Evolutionary conservation across 2,113 vertebrate genomes (phyloP).

Genomic region (Xiphophorus couchianus): DNA sequence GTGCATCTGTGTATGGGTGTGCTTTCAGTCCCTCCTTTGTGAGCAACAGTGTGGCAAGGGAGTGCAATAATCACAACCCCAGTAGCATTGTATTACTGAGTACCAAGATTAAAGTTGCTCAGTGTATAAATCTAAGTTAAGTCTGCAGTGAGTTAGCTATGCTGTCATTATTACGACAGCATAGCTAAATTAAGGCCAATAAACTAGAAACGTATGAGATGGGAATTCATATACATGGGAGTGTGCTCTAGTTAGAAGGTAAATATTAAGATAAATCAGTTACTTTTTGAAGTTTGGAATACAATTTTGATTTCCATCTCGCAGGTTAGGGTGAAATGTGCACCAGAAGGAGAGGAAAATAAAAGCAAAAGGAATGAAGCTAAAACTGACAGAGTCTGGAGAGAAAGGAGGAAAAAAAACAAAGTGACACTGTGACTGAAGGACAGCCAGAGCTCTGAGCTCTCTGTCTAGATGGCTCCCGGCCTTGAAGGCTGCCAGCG

Average conservation of each 20-base stretch:
- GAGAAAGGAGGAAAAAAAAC: slow-evolving; percentile 25
- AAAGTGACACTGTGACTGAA: slow-evolving; percentile 54
- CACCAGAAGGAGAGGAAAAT: slow-evolving; percentile 16
- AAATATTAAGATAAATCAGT: background rate
- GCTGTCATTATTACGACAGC: slow-evolving; percentile 30
- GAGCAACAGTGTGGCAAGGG: slow-evolving; percentile 27
- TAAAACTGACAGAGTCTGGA: slow-evolving; percentile 15
- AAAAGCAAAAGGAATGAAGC: slow-evolving; percentile 21
- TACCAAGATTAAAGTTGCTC: slow-evolving; percentile 65
- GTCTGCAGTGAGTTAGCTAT: slow-evolving; percentile 40
- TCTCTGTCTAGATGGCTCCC: slow-evolving; percentile 40
- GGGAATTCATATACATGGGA: background rate
- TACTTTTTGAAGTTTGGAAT: background rate
- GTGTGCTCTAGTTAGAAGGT: background rate
- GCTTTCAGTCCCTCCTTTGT: slow-evolving; percentile 18
- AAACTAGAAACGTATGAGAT: slow-evolving; percentile 7
- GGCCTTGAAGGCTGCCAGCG: slow-evolving; percentile 62
- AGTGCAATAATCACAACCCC: slow-evolving; percentile 59
- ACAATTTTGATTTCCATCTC: background rate
- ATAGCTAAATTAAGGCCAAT: slow-evolving; percentile 53
- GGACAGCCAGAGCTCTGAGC: slow-evolving; percentile 52
- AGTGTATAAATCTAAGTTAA: slow-evolving; percentile 66
- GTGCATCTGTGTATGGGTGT: slow-evolving; percentile 18
- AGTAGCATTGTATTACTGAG: slow-evolving; percentile 60
- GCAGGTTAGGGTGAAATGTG: slow-evolving; percentile 6